Base-by-base conservation (phyloP, 1,140 invertebrate species). In the Melanaphis sacchari region DNA sequence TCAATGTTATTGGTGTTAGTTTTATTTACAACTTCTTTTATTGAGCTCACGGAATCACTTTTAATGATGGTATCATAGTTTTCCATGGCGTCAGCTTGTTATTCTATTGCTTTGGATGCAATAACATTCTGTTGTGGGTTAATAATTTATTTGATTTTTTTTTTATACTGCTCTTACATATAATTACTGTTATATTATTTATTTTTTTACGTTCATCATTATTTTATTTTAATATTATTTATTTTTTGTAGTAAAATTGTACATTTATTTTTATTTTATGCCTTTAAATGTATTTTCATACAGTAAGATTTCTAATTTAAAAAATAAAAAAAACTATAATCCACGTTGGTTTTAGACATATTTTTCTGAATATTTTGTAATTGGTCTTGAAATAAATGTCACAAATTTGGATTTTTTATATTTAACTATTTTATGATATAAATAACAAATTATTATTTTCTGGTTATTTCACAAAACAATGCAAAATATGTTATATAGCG, bases 161-260 rank as follows among this genome's bases (percentile, higher is more conserved):
- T 85, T 85, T 38, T 87, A n/a, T 36, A 40, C 8, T 2, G 36
- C 8, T 31, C 38, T 40, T 46, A 46, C 26, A 46, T 46, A 87
- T 87, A 85, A 87, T 87, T 87, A 46, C 11, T 46, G 7, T 87
- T 87, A n/a, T 21, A 26, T 41, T 21, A 18, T n/a, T 46, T 82
- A n/a, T 49, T 43, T 87, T 46, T 46, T 43, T n/a, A 46, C 31
- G 84, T 46, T 43, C 31, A 87, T 43, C 46, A 87, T 87, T 87
- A 87, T 87, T 87, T 87, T 87, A n/a, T 87, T 43, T 87, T 87
- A 87, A 87, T 87, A 46, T 87, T 26, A 85, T 41, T 31, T 40
- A 40, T 85, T 41, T 43, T 46, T 87, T 2, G 26, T 43, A 87
- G 41, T 46, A 46, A 38, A 43, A 87, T 11, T 43, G 26, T 31